A percentile compares a stretch with the other conserved stretches of the same genome.
Evolutionary conservation across 35 echinoderm and acorn worm species (phyloP).

Genomic region (Amphiura filiformis): DNA sequence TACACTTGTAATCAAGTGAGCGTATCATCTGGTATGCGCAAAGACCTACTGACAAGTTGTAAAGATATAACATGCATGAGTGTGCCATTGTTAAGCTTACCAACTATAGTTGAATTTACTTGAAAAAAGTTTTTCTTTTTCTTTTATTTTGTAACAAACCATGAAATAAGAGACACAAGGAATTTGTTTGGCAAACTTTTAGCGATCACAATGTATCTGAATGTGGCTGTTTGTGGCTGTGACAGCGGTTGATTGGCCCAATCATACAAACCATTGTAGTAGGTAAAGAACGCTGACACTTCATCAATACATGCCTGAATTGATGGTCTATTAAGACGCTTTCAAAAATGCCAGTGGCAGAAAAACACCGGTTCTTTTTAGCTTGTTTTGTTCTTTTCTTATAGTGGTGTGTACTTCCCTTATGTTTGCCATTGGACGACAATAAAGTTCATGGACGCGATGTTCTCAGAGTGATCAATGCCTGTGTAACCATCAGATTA

Average conservation of each 20-base stretch:
- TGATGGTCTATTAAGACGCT: neutral
- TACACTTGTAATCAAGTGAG: neutral
- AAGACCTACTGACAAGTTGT: neutral
- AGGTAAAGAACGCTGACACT: conserved; percentile 2
- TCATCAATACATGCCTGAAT: neutral
- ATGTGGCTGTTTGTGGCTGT: neutral
- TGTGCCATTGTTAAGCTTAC: neutral
- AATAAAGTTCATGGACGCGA: conserved; percentile 7
- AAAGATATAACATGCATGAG: neutral
- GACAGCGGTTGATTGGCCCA: neutral
- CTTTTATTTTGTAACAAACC: neutral
- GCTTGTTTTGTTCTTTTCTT: neutral
- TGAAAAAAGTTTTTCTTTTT: too few species aligned
- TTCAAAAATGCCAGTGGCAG: neutral
- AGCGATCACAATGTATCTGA: neutral
- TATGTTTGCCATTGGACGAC: neutral
- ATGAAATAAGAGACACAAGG: neutral
- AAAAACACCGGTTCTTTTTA: conserved; percentile 4
- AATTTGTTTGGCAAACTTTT: neutral
- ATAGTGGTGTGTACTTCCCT: neutral
- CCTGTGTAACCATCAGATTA: neutral
- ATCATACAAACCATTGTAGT: neutral
- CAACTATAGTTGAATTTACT: too few species aligned
- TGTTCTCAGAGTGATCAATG: conserved; percentile 1
- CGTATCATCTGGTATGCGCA: neutral